Percentiles rank a stretch among this genome's conserved stretches.
Conservation (phyloP, 2,888 invertebrate species). For the Odontothrips loti region DNA sequence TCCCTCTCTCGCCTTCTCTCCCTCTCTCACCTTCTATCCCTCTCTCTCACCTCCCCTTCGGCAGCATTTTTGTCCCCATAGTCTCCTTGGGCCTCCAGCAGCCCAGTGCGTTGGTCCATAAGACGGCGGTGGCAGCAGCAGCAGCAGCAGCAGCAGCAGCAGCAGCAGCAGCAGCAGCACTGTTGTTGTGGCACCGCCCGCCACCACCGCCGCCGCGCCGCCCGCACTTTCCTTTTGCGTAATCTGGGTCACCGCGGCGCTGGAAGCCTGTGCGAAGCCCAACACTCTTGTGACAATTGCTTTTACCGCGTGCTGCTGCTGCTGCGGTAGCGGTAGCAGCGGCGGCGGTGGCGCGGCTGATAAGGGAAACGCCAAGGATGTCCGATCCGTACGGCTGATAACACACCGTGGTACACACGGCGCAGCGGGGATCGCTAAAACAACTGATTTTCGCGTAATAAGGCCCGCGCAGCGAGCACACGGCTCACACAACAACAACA, state of each 20-base stretch:
- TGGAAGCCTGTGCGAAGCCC: background rate
- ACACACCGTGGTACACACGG: background rate
- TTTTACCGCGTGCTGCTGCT: background rate
- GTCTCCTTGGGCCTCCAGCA: too few relatives aligned
- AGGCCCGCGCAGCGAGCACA: background rate
- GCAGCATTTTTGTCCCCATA: too few relatives aligned
- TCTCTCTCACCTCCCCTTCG: too few relatives aligned
- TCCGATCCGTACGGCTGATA: constrained; percentile 10
- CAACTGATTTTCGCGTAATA: constrained; percentile 20
- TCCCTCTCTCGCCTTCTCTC: background rate
- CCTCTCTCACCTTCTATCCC: too few relatives aligned
- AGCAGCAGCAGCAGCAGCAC: too few relatives aligned
- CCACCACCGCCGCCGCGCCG: background rate
- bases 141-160: too few relatives aligned
- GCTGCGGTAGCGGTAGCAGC: too few relatives aligned
- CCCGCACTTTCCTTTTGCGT: constrained; percentile 19
- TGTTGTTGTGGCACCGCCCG: background rate
- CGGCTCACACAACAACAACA: background rate
- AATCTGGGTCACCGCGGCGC: background rate
- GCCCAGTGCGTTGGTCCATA: too few relatives aligned
- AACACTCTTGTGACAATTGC: constrained; percentile 15
- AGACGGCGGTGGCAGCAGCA: too few relatives aligned
- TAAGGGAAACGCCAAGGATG: constrained; percentile 21
- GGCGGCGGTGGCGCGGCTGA: too few relatives aligned
- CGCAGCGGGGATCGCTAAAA: background rate